These are phyloP conservation scores for Conus canariensis DNA, from an alignment of 2,888 invertebrate genomes.

Conservation along the genomic window DNA sequence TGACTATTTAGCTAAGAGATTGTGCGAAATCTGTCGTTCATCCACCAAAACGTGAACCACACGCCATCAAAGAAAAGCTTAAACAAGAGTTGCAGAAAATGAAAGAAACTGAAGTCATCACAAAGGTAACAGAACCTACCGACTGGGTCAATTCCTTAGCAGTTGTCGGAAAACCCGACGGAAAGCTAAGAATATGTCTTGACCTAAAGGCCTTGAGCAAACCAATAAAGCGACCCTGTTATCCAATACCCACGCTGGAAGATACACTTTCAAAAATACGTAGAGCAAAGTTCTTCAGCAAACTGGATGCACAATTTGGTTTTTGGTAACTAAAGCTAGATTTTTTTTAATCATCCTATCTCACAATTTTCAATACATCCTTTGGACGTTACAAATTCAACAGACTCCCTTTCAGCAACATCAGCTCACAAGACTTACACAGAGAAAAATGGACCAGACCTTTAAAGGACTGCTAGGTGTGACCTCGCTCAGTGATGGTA, in stretches of 20 bases:
- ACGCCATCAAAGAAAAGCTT: conserved; percentile 45
- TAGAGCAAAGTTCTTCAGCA: conserved; percentile 43
- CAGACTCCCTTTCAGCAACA: conserved; percentile 54
- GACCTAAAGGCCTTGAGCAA: background rate
- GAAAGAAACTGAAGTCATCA: background rate
- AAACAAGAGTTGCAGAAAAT: background rate
- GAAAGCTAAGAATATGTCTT: conserved; percentile 1
- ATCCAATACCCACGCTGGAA: conserved; percentile 21
- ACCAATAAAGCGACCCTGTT: background rate
- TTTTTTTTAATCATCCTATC: too few relatives aligned
- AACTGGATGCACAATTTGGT: conserved; percentile 49
- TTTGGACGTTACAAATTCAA: conserved; percentile 53
- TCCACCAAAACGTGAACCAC: conserved; percentile 49
- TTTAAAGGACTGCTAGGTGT: background rate
- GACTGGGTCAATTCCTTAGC: conserved; percentile 33
- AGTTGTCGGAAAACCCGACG: conserved; percentile 20
- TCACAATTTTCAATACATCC: conserved; percentile 42
- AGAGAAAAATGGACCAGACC: conserved; percentile 29
- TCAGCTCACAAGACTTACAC: conserved; percentile 23
- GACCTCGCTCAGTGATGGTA: background rate
- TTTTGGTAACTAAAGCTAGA: conserved; percentile 48
- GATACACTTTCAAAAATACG: background rate
- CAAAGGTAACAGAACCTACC: conserved; percentile 19
- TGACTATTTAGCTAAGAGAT: background rate
- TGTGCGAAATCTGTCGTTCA: background rate